Base-by-base conservation (phyloP, 2,888 invertebrate species). In the Xanthia icteritia region DNA sequence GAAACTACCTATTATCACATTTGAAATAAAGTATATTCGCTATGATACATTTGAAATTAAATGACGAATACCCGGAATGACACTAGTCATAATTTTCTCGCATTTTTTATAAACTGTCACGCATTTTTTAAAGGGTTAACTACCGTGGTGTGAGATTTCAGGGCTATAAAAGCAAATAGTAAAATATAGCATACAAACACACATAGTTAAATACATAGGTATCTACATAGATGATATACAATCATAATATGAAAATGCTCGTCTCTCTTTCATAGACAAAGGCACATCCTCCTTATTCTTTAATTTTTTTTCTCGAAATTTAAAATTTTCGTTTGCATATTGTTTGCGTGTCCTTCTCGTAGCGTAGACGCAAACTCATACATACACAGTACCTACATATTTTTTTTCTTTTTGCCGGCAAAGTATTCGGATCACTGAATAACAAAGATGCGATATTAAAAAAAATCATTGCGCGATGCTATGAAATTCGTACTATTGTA, bases 401-500 rank as follows among this genome's bases (percentile, higher is more conserved):
- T 76, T 76, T 23, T 73, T 58, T 72, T 66, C 48, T 67, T 69
- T 73, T 67, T 61, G 54, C 58, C 13, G n/a, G 58, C 66, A 76
- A 72, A 77, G 54, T 79, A 83, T 78, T 63, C 79, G 76, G 69
- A 83, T 81, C 73, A 74, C 31, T 73, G 77, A 73, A 70, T 60
- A 61, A 74, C 77, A 79, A 74, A 76, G 39, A 70, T 23, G 42
- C 27, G 13, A 39, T 54, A 39, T 27, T n/a, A n/a, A 76, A 81
- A 87, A 81, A 82, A 85, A 63, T 74, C 64, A 73, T 86, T 84
- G 74, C 82, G 84, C 79, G 66, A 77, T 77, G 60, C 64, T 74
- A 83, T 67, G 56, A 81, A 67, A 79, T 76, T 85, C 60, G 65
- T 82, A 78, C 73, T 79, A 85, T 84, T 80, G 87, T 86, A 79